Evolutionary conservation across 2,888 invertebrate genomes (phyloP), one percentile per base, ranked within the genome.

Genomic region (Eudasyphora cyanicolor): DNA sequence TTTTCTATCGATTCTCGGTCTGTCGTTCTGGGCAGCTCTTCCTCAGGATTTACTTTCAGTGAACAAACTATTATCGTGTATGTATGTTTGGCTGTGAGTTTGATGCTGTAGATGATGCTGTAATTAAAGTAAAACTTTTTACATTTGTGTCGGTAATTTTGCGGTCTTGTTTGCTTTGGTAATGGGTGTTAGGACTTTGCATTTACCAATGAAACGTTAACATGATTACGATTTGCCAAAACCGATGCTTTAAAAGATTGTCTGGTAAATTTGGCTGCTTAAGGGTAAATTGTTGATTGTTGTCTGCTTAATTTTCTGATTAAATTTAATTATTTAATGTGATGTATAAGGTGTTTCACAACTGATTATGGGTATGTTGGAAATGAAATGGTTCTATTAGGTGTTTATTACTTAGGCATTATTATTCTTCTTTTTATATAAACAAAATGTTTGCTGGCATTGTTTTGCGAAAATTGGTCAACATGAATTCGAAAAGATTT

Each of bases 81-180:
- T 51, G n/a, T 27, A n/a, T 27, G 21, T 71, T 2, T 35, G 51
- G 45, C 17, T 77, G 74, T 77, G 77, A 2, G 42, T 64, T 73
- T 67, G 14, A 57, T 76, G 49, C 80, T 78, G 64, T 60, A 78
- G 51, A 86, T 86, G 86, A 82, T 83, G 80, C 79, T 78, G 86
- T 86, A 87, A 87, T 87, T 87, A 86, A 85, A 86, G 85, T 82
- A 85, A 87, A 87, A 87, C 82, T 86, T 86, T 86, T 86, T 74
- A 84, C 86, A 86, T 86, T 86, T 84, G 82, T 82, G 85, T 84
- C 84, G 80, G 82, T 77, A 78, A 82, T 85, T 86, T 83, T 86
- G 86, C 80, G 86, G 82, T 79, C 83, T 79, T 79, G 51, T 79
- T 84, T 81, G 84, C 17, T 32, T 54, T 60, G 60, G 42, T 81